These are phyloP conservation scores for Athrips mouffetella DNA, from an alignment of 2,888 invertebrate genomes.

Conservation along the genomic window DNA sequence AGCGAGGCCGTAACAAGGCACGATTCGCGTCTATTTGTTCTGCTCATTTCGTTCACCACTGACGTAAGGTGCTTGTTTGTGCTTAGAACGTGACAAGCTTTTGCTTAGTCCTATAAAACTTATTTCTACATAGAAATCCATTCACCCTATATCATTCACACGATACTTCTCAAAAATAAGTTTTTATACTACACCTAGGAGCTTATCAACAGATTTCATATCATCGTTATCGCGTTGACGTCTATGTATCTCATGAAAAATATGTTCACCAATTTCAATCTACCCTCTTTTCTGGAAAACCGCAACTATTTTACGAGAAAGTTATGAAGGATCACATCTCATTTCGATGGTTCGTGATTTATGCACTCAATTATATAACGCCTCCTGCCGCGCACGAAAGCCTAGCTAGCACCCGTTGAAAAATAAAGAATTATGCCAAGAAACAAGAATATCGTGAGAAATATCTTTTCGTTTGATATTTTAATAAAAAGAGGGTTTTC, in stretches of 20 bases:
- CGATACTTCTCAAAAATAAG: too few relatives aligned
- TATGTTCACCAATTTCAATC: neutral
- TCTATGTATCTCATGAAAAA: neutral
- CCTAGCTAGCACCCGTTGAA: conserved; percentile 5
- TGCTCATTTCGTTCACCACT: neutral
- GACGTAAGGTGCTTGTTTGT: neutral
- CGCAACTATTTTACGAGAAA: conserved; percentile 26
- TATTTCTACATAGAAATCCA: neutral
- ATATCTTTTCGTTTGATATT: neutral
- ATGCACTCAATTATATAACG: conserved; percentile 61
- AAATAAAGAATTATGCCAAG: neutral
- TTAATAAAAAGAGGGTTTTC: conserved; percentile 2
- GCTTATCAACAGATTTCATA: too few relatives aligned
- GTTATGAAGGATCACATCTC: conserved; percentile 52
- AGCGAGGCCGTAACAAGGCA: neutral
- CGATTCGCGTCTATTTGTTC: conserved; percentile 7
- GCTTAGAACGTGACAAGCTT: neutral
- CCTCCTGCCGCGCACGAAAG: conserved; percentile 40
- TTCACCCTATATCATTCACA: too few relatives aligned
- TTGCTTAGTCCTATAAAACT: neutral
- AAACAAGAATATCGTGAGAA: neutral
- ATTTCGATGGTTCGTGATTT: conserved; percentile 64
- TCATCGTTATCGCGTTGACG: neutral
- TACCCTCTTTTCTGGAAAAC: conserved; percentile 4
- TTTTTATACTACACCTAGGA: too few relatives aligned